phyloP scores from a whole-genome alignment of 2,113 vertebrate genomes.

The Hystrix brachyura region DNA sequence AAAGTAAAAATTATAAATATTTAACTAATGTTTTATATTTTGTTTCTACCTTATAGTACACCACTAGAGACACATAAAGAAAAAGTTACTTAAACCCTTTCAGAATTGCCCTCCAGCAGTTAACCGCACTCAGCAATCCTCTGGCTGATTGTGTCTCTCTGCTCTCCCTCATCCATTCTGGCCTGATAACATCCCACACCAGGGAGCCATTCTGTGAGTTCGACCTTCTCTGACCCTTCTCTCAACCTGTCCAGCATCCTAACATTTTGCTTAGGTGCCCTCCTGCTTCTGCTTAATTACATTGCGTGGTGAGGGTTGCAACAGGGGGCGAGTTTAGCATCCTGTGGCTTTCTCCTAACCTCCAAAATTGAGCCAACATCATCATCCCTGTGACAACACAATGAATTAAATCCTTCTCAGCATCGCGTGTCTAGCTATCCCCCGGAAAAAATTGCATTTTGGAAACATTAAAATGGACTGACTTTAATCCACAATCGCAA shows the following conservation, averaged over 20 bases:
- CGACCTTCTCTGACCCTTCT: constrained; percentile 64
- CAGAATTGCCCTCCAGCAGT: constrained; percentile 80
- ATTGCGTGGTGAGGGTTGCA: constrained; percentile 44
- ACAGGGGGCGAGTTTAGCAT: constrained; percentile 44
- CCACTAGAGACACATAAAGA: constrained; percentile 50
- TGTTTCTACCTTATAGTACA: constrained; percentile 57
- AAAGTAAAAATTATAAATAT: constrained; percentile 73
- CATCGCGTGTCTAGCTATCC: neutral
- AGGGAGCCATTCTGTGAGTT: constrained; percentile 50
- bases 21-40: constrained; percentile 72
- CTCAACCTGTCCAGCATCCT: constrained; percentile 53
- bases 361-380: constrained; percentile 65
- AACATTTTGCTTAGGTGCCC: constrained; percentile 61
- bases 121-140: constrained; percentile 72
- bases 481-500: constrained; percentile 73
- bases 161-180: constrained; percentile 45
- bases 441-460: constrained; percentile 66
- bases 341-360: constrained; percentile 43
- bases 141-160: constrained; percentile 67
- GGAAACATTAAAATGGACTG: constrained; percentile 72
- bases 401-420: constrained; percentile 74
- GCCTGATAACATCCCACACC: constrained; percentile 34
- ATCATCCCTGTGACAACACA: constrained; percentile 61
- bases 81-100: constrained; percentile 67
- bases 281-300: constrained; percentile 71